A percentile compares a stretch with the other conserved stretches of the same genome.
These are phyloP conservation scores for Cephus rjabovi DNA, from an alignment of 2,888 invertebrate species.

Conservation along the genomic window DNA sequence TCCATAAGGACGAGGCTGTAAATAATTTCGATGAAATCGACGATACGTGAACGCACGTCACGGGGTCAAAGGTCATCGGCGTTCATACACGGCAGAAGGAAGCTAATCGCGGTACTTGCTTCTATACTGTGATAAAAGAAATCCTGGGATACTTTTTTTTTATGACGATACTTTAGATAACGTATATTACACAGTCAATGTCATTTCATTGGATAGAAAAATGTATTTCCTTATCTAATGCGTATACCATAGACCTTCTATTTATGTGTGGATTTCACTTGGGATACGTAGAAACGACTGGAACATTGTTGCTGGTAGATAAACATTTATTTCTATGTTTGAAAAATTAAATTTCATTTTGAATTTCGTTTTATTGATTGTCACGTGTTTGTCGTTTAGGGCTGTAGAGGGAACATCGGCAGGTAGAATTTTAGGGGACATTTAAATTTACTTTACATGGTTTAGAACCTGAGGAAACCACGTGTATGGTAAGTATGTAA, in stretches of 20 bases:
- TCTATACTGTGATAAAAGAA: neutral
- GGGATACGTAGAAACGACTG: neutral
- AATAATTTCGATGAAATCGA: slow-evolving; percentile 6
- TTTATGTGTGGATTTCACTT: neutral
- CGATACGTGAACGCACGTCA: neutral
- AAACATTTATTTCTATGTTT: neutral
- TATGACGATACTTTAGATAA: neutral
- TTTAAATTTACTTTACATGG: neutral
- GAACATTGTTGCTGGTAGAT: neutral
- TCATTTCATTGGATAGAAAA: neutral
- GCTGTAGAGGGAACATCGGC: neutral
- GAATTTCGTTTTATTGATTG: neutral
- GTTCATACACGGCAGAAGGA: neutral
- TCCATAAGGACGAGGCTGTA: neutral
- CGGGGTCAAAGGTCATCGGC: neutral
- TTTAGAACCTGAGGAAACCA: neutral
- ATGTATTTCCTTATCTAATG: neutral
- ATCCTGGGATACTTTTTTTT: neutral
- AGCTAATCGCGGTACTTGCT: neutral
- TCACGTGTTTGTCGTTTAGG: neutral
- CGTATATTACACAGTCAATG: neutral
- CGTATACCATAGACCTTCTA: neutral
- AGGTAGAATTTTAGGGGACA: neutral
- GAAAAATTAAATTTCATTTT: neutral
- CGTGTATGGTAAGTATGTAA: neutral